Evolutionary conservation across 30 jellyfish, hydroid and myxozoan genomes (phyloP), one percentile per base, ranked within the genome.

Genomic region (Mastigias papua): DNA sequence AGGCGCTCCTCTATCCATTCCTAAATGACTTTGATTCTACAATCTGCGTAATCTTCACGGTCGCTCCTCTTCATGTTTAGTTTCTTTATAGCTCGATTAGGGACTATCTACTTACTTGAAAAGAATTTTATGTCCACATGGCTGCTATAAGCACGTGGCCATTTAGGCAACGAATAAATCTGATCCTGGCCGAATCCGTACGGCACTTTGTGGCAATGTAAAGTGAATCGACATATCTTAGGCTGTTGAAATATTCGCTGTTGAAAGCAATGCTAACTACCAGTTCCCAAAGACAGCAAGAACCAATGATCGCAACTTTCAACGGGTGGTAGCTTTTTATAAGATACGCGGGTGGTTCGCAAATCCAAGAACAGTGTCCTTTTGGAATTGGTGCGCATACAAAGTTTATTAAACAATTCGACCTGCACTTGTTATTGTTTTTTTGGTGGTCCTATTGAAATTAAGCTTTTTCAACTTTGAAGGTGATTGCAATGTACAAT

Each of bases 301-400:
- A 63, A 23, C 23, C 74, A 63, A 63, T 63, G 74, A 63, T 63
- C 74, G 22, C 20, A 9, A 63, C 42, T 63, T 23, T 63, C 37
- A 19, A 23, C 74, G 37, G 74, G 74, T 63, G 35, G 74, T 37
- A 27, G 32, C 17, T 51, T 9, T 21, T 21, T 4, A 51, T 51
- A 4, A 9, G 7, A 46, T 46, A n/a, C n/a, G n/a, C n/a, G n/a
- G n/a, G n/a, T n/a, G 7, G 54, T 37, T 3, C 11, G 10, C 54
- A 37, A 37, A 37, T 37, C 54, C 11, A 37, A 37, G 11, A 37
- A 37, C 54, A 37, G 54, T 11, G 54, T 11, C 54, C 54, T 37
- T 37, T 37, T 37, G 11, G 54, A 11, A 11, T 37, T 37, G 54
- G 10, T 37, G 54, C 10, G n/a, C n/a, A n/a, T n/a, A n/a, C n/a